Percentiles rank a stretch among this genome's conserved stretches.
These are phyloP conservation scores for Macroglossus sobrinus DNA, from an alignment of 2,113 vertebrate species.

Conservation along the genomic window DNA sequence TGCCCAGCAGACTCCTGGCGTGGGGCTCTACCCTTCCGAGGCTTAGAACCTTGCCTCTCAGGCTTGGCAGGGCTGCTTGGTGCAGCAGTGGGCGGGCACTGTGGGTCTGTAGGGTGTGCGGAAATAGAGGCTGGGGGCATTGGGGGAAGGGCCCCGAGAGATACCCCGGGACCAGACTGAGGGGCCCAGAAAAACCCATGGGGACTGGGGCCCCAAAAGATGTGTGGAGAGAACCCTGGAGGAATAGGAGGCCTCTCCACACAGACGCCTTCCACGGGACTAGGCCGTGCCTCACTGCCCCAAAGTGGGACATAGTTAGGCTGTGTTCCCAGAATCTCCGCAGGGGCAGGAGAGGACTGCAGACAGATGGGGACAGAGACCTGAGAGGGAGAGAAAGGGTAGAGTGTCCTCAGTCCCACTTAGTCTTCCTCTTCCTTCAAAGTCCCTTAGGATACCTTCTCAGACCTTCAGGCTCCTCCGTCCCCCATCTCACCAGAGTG, in stretches of 20 bases:
- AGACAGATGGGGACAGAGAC: not conserved
- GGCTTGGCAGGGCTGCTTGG: not conserved
- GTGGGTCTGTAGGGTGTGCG: constrained; percentile 26
- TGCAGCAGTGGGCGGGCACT: not conserved
- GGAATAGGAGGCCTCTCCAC: not conserved
- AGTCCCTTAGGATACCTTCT: not conserved
- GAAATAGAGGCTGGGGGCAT: not conserved
- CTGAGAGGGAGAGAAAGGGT: not conserved
- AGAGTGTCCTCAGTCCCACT: not conserved
- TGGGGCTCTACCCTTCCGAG: not conserved
- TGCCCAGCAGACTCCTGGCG: not conserved
- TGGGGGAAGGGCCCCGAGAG: not conserved
- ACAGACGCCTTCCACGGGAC: not conserved
- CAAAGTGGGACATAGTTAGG: not conserved
- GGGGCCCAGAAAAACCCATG: constrained; percentile 58
- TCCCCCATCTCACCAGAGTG: not conserved
- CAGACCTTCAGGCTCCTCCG: not conserved
- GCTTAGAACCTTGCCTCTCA: not conserved
- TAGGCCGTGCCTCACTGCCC: not conserved
- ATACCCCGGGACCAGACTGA: constrained; percentile 43
- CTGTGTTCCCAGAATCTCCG: not conserved
- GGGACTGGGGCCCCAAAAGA: constrained; percentile 39
- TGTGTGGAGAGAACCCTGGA: constrained; percentile 17
- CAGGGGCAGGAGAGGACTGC: not conserved
- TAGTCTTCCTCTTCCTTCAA: not conserved